A percentile compares a stretch with the other conserved stretches of the same genome.
Conservation (phyloP, 2,797 vertebrate species). For the Meda fulgida region DNA sequence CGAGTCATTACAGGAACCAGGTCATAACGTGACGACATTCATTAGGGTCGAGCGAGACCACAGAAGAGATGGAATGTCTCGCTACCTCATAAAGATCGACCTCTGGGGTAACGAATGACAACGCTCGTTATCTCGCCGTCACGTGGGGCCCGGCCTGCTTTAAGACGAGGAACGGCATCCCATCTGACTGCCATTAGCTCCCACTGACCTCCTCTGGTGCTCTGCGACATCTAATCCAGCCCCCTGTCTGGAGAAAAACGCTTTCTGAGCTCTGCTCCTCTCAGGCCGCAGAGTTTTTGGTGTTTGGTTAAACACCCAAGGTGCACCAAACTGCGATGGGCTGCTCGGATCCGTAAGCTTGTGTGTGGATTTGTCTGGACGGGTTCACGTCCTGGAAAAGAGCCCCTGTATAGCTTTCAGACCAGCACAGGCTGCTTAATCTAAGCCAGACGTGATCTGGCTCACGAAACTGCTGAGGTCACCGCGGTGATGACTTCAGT, state of each 20-base stretch:
- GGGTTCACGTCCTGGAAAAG: slow-evolving; percentile 44
- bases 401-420: slow-evolving; percentile 62
- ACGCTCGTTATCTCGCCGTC: slow-evolving; percentile 59
- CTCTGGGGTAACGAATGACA: slow-evolving; percentile 62
- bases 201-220: slow-evolving; percentile 49
- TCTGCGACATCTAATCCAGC: slow-evolving; percentile 63
- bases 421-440: slow-evolving; percentile 52
- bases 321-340: slow-evolving; percentile 39
- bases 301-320: slow-evolving; percentile 54
- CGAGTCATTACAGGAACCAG: slow-evolving; percentile 42
- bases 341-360: slow-evolving; percentile 28
- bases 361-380: slow-evolving; percentile 58
- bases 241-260: slow-evolving; percentile 41
- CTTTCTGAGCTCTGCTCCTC: slow-evolving; percentile 47
- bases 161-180: slow-evolving; percentile 51
- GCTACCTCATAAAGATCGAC: slow-evolving; percentile 63
- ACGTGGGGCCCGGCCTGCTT: slow-evolving; percentile 9
- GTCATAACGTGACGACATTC: slow-evolving; percentile 57
- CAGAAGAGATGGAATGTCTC: slow-evolving; percentile 55
- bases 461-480: slow-evolving; percentile 56
- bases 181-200: slow-evolving; percentile 65
- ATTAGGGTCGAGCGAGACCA: slow-evolving; percentile 53
- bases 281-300: slow-evolving; percentile 52
- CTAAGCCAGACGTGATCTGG: slow-evolving; percentile 58
- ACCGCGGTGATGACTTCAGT: slow-evolving; percentile 50